Evolutionary conservation across 2,113 vertebrate genomes (phyloP), one percentile per base, ranked within the genome.

Genomic region (Chionodraco myersi): DNA sequence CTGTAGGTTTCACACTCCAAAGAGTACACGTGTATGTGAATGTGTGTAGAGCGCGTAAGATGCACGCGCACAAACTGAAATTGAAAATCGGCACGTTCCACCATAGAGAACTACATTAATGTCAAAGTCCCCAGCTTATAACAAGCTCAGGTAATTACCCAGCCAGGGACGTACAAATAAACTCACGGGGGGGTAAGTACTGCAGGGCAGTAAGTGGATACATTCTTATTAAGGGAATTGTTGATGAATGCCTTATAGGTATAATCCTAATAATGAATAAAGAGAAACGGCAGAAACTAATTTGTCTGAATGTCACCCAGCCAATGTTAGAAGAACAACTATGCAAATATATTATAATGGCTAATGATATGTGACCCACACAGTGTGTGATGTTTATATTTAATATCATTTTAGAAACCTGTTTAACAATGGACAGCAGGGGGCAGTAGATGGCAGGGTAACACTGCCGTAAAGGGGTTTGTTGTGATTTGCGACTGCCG

Each of bases 111-210:
- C 72, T 80, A 66, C 82, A 85, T 91, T 86, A 90, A 70, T 58
- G 82, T 85, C 52, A 76, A 45, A 56, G 78, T 79, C 80, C 79
- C 71, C 18, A 60, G 76, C 81, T 83, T 88, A 88, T 86, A 88
- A 85, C 80, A 74, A 84, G 82, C 79, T 62, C 60, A 75, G 70
- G 83, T 89, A 89, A 89, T 89, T 88, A 89, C 79, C 80, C 65
- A 77, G 65, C 69, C 62, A 47, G 69, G 73, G 74, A 86, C 79
- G n/a, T 34, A 66, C 81, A 51, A 74, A 79, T 56, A 53, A 74
- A 56, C 72, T 54, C 54, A 53, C 11, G 63, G 57, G 75, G 62
- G 75, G 62, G 49, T 11, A 51, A 18, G 26, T 26, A 26, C 26
- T 26, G 30, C 15, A 45, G 6, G 23, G 54, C 16, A 51, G 57